These are phyloP conservation scores for Aethina tumida DNA, from an alignment of 1,140 invertebrate species.

Conservation along the genomic window DNA sequence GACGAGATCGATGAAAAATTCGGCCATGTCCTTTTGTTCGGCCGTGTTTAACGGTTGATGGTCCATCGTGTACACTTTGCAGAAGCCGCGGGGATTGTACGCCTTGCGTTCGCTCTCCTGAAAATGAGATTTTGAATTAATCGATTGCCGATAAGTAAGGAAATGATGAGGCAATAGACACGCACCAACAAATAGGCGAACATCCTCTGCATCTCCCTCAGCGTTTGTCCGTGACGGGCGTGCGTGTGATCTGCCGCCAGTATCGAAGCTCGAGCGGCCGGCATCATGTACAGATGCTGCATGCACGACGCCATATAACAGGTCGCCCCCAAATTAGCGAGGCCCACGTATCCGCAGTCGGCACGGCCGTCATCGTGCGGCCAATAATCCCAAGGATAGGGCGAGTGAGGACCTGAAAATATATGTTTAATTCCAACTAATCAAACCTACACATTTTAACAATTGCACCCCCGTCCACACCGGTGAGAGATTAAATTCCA, in stretches of 20 bases:
- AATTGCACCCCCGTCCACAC: too few species aligned
- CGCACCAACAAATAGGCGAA: constrained; percentile 82
- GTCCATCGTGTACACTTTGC: constrained; percentile 95
- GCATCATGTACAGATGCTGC: constrained; percentile 96
- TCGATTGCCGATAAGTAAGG: constrained; percentile 5
- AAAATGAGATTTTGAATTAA: constrained; percentile 14
- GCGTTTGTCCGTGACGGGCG: constrained; percentile 67
- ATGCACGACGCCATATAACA: constrained; percentile 97
- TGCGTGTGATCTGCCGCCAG: constrained; percentile 51
- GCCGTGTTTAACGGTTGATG: constrained; percentile 90
- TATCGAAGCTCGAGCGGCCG: constrained; percentile 75
- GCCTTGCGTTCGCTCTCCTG: constrained; percentile 89
- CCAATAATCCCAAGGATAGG: constrained; percentile 96
- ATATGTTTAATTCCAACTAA: too few species aligned
- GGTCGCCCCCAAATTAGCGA: constrained; percentile 90
- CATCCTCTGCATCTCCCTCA: constrained; percentile 86
- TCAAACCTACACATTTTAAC: too few species aligned
- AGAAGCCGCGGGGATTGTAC: constrained; percentile 90
- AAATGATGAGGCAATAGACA: too few species aligned
- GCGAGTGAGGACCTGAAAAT: constrained; percentile 61
- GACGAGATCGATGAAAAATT: constrained; percentile 94
- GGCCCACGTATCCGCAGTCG: constrained; percentile 87
- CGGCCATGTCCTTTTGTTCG: constrained; percentile 97
- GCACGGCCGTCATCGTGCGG: constrained; percentile 88
- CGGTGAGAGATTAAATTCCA: too few species aligned